A percentile compares a stretch with the other conserved stretches of the same genome.
These are phyloP conservation scores for Melieria picta DNA, from an alignment of 2,888 invertebrate genomes.

Conservation along the genomic window DNA sequence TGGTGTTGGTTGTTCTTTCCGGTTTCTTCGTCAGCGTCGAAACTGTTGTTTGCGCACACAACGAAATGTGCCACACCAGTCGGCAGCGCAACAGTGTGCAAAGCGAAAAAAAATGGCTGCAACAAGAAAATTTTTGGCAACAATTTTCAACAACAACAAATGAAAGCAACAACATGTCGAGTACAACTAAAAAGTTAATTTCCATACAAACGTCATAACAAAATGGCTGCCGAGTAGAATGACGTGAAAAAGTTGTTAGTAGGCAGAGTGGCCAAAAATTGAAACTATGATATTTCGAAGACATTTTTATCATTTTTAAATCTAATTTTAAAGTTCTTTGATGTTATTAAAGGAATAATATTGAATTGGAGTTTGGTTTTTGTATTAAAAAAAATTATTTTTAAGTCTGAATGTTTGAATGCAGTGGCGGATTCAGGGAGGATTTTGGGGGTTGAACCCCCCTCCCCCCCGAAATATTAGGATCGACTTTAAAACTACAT, in stretches of 20 bases:
- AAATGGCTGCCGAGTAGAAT: background rate
- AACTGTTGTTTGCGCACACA: background rate
- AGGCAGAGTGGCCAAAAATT: background rate
- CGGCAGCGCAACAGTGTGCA: background rate
- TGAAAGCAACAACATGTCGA: background rate
- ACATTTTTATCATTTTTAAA: too few relatives aligned
- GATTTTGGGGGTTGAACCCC: too few relatives aligned
- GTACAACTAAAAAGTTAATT: conserved; percentile 12
- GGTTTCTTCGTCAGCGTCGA: background rate
- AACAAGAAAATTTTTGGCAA: too few relatives aligned
- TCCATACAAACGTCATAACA: conserved; percentile 6
- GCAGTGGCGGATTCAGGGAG: too few relatives aligned
- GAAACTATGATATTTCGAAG: background rate
- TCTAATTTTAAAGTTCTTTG: too few relatives aligned
- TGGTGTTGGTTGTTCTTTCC: background rate
- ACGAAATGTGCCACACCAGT: conserved; percentile 6
- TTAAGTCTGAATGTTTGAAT: too few relatives aligned
- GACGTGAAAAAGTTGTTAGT: background rate
- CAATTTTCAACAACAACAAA: too few relatives aligned
- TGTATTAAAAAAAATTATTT: too few relatives aligned
- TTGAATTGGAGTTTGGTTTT: too few relatives aligned
- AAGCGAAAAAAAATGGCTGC: background rate
- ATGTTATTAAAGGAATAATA: too few relatives aligned
- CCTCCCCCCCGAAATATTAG: too few relatives aligned
- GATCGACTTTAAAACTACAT: too few relatives aligned